These are phyloP conservation scores for Paramisgurnus dabryanus DNA, from an alignment of 2,113 vertebrate genomes.

Conservation along the genomic window DNA sequence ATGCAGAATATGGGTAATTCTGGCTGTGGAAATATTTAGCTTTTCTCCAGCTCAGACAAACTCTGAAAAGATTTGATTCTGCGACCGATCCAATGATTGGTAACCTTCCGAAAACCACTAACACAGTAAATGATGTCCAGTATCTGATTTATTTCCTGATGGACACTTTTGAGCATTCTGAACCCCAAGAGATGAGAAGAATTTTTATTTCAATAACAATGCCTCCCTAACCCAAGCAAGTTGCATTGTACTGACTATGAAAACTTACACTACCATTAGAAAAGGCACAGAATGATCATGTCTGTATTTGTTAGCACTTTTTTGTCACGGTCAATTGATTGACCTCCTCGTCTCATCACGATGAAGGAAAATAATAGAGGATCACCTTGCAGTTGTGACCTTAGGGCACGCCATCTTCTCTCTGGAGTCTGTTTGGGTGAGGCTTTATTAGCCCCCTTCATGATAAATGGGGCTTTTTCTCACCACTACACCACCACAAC, in stretches of 20 bases:
- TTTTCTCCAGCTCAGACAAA: too few relatives aligned
- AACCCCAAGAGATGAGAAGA: too few relatives aligned
- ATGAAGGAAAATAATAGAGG: slow-evolving; percentile 21
- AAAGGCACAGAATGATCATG: neutral
- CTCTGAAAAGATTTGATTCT: too few relatives aligned
- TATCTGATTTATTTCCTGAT: too few relatives aligned
- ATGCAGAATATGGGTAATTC: too few relatives aligned
- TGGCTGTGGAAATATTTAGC: too few relatives aligned
- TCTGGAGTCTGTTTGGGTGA: slow-evolving; percentile 17
- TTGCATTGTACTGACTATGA: neutral
- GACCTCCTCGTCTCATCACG: neutral
- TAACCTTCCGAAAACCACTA: too few relatives aligned
- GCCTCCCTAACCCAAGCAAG: too few relatives aligned
- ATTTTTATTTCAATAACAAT: too few relatives aligned
- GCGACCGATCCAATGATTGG: too few relatives aligned
- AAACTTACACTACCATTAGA: neutral
- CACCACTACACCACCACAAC: neutral
- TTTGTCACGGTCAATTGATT: slow-evolving; percentile 1
- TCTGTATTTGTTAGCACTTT: neutral
- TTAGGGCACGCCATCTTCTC: neutral
- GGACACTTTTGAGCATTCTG: too few relatives aligned
- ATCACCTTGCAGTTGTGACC: slow-evolving; percentile 36
- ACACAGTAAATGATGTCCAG: too few relatives aligned
- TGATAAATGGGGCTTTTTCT: slow-evolving; percentile 20
- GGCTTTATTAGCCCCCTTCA: slow-evolving; percentile 13